Evolutionary conservation across 2,113 vertebrate genomes (phyloP).

Genomic region (Hippocampus zosterae): DNA sequence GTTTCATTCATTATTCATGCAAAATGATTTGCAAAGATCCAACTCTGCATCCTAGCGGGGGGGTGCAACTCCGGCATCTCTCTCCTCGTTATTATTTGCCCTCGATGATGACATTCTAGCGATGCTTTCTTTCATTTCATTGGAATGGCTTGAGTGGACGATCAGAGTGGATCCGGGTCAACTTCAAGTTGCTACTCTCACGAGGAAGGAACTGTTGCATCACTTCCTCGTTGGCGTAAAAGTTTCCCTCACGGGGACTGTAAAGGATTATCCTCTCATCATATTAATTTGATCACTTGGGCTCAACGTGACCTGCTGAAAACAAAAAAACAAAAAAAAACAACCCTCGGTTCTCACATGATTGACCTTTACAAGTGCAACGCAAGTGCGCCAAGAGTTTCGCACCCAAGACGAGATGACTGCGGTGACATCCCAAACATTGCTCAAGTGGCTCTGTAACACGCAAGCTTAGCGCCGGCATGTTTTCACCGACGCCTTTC

Average conservation of each 20-base stretch:
- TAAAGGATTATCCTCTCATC: no score
- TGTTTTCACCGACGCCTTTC: conserved; percentile 46
- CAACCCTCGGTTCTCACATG: conserved; percentile 19
- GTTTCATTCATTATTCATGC: conserved; percentile 58
- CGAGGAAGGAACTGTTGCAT: background rate
- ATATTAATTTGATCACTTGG: no score
- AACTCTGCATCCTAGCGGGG: conserved; percentile 40
- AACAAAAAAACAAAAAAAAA: conserved; percentile 28
- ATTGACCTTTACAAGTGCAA: conserved; percentile 48
- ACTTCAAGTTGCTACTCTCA: no score
- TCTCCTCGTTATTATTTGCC: conserved; percentile 12
- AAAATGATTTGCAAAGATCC: conserved; percentile 46
- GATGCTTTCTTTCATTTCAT: background rate
- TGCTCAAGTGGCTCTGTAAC: conserved; percentile 35
- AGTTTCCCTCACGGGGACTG: conserved; percentile 8
- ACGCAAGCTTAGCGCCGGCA: conserved; percentile 1
- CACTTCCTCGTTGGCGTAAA: background rate
- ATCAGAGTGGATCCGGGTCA: background rate
- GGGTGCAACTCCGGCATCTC: conserved; percentile 34
- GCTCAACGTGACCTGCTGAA: conserved; percentile 14
- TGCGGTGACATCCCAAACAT: conserved; percentile 43
- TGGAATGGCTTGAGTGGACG: background rate
- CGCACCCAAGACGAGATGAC: background rate
- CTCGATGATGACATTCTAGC: conserved; percentile 9
- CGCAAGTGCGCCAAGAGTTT: conserved; percentile 30